phyloP scores from a whole-genome alignment of 2,888 invertebrate species.

The Lasioglossum oenotherae region DNA sequence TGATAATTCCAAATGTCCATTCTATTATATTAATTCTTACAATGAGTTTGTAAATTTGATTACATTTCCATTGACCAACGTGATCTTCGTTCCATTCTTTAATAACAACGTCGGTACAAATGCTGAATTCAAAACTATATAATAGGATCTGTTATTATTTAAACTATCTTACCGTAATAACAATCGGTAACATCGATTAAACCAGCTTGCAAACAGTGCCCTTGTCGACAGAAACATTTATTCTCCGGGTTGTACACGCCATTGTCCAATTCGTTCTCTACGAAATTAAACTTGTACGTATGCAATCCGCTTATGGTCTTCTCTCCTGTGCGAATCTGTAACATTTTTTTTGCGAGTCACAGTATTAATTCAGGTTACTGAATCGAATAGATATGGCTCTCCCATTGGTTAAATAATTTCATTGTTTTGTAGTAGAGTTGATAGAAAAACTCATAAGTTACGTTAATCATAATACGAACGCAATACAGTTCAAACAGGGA shows the following conservation, averaged over 20 bases:
- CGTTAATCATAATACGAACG: neutral
- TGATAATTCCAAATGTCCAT: neutral
- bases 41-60: neutral
- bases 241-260: constrained; percentile 90
- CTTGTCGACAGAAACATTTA: constrained; percentile 92
- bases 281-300: constrained; percentile 91
- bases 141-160: neutral
- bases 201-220: constrained; percentile 90
- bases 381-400: neutral
- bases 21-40: neutral
- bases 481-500: neutral
- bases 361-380: neutral
- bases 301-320: constrained; percentile 87
- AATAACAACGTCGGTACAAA: neutral
- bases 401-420: neutral
- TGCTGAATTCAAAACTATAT: neutral
- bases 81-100: neutral
- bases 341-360: neutral
- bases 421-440: neutral
- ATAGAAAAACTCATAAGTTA: neutral
- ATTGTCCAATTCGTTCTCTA: constrained; percentile 91
- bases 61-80: neutral
- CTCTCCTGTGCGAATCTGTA: constrained; percentile 87
- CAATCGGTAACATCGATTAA: constrained; percentile 93
- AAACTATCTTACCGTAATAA: constrained; percentile 89